These are phyloP conservation scores for Lacerta agilis DNA, from an alignment of 2,797 vertebrate genomes.

Conservation along the genomic window DNA sequence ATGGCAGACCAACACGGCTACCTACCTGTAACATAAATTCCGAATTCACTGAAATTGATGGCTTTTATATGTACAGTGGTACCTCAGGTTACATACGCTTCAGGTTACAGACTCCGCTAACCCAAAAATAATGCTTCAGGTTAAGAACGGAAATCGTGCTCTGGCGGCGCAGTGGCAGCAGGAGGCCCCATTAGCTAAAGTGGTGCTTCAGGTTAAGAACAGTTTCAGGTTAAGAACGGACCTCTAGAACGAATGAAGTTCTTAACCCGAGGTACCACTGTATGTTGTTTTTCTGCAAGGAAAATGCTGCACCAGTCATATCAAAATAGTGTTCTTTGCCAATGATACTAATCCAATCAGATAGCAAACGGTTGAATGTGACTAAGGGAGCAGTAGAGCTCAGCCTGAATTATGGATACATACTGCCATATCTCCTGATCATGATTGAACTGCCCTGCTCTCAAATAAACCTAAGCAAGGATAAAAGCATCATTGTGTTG, in stretches of 20 bases:
- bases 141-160: too few species aligned
- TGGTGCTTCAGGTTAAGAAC: too few species aligned
- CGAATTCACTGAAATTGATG: not conserved
- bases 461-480: not conserved
- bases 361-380: not conserved
- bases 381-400: not conserved
- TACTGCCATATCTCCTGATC: not conserved
- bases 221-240: too few species aligned
- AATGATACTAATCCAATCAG: not conserved
- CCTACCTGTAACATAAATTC: too few species aligned
- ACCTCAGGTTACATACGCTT: too few species aligned
- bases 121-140: too few species aligned
- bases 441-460: not conserved
- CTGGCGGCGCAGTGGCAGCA: too few species aligned
- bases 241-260: too few species aligned
- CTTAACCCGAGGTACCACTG: too few species aligned
- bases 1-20: too few species aligned
- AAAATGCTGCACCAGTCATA: not conserved
- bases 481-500: not conserved
- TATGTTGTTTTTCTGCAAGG: not conserved
- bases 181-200: too few species aligned
- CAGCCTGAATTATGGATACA: not conserved
- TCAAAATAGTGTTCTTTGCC: not conserved
- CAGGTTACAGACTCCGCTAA: too few species aligned
- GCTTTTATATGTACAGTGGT: not conserved